Percentiles rank a stretch among this genome's conserved stretches.
Conservation (phyloP, 1,140 invertebrate genomes). For the Elymnias hypermnestra region DNA sequence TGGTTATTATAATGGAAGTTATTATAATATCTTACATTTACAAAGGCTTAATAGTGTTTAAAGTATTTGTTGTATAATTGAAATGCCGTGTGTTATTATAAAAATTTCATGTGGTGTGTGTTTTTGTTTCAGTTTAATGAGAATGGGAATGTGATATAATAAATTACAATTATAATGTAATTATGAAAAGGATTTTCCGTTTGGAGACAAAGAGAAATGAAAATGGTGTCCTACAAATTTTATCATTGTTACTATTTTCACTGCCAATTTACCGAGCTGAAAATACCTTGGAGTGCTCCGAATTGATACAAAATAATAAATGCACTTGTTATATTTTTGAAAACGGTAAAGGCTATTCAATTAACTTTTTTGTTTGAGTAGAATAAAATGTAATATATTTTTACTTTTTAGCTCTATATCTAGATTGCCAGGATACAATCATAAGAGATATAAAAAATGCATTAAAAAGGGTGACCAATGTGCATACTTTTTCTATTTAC, state of each 20-base stretch:
- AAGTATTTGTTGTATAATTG: too few relatives aligned
- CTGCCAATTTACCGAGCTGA: constrained; percentile 62
- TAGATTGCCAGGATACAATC: constrained; percentile 62
- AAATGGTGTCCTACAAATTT: constrained; percentile 50
- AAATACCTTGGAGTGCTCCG: constrained; percentile 64
- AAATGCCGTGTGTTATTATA: too few relatives aligned
- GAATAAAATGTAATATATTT: constrained; percentile 4
- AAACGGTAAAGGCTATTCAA: constrained; percentile 49
- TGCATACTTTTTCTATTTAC: constrained; percentile 60
- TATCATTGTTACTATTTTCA: constrained; percentile 62
- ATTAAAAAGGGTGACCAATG: constrained; percentile 47
- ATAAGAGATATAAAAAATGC: constrained; percentile 61
- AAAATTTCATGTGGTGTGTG: too few relatives aligned
- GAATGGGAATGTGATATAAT: constrained; percentile 35
- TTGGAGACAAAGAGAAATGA: constrained; percentile 49
- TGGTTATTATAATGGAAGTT: too few relatives aligned
- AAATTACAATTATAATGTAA: constrained; percentile 59
- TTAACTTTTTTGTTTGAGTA: constrained; percentile 9
- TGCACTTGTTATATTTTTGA: constrained; percentile 67
- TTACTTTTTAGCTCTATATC: constrained; percentile 53
- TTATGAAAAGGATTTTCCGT: constrained; percentile 63
- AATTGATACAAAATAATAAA: constrained; percentile 57
- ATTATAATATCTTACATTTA: too few relatives aligned
- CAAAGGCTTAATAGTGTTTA: too few relatives aligned
- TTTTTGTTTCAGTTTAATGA: constrained; percentile 42